These are phyloP conservation scores for Whitmania pigra DNA, from an alignment of 1,140 invertebrate species.

Conservation along the genomic window DNA sequence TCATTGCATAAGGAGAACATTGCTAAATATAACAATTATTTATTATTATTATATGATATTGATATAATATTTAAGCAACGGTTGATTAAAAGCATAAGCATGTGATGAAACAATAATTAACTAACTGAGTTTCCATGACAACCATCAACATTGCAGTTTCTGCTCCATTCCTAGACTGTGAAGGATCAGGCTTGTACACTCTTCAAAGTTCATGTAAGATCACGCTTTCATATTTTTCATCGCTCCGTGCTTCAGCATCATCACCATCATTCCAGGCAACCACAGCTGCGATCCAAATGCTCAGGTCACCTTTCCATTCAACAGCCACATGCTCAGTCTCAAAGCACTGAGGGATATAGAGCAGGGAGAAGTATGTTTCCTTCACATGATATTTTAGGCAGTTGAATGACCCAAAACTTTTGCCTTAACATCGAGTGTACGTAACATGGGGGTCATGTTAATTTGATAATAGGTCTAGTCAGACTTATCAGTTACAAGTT, in stretches of 20 bases:
- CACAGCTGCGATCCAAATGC: conserved; percentile 86
- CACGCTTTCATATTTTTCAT: background rate
- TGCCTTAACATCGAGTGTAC: too few species aligned
- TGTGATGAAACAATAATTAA: background rate
- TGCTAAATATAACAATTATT: too few species aligned
- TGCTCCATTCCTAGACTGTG: conserved; percentile 76
- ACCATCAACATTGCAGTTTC: conserved; percentile 50
- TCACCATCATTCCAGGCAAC: conserved; percentile 49
- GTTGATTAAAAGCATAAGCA: too few species aligned
- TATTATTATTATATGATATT: too few species aligned
- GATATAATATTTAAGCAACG: too few species aligned
- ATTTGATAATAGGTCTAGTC: too few species aligned
- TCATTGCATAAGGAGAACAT: too few species aligned
- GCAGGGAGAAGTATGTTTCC: conserved; percentile 51
- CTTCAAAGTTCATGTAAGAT: conserved; percentile 60
- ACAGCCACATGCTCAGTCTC: conserved; percentile 64
- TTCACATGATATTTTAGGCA: background rate
- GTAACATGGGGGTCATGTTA: too few species aligned
- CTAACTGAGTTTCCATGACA: too few species aligned
- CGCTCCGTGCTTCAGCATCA: too few species aligned
- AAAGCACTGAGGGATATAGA: conserved; percentile 61
- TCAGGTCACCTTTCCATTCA: conserved; percentile 66
- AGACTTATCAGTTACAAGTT: too few species aligned
- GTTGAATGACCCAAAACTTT: too few species aligned
- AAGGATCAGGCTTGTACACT: conserved; percentile 76